A percentile compares a stretch with the other conserved stretches of the same genome.
Conservation (phyloP, 1,140 invertebrate genomes). For the Drosophila lini region DNA sequence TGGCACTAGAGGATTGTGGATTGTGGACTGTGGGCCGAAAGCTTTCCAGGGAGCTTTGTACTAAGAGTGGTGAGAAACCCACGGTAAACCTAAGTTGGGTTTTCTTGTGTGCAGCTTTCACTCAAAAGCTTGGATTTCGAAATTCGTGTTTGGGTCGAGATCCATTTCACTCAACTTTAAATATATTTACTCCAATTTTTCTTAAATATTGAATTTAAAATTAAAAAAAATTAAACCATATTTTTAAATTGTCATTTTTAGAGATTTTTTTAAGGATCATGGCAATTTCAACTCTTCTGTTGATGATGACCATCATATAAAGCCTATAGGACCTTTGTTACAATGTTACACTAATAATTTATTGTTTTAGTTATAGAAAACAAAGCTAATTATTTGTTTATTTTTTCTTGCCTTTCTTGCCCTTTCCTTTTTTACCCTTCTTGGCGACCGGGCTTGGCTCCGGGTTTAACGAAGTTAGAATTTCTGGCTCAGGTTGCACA, state of each 20-base stretch:
- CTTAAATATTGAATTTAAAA: neutral
- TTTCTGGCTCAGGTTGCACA: neutral
- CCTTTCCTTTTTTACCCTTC: neutral
- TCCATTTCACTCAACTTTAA: neutral
- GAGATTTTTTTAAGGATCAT: no score
- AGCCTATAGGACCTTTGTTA: no score
- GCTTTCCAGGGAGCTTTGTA: neutral
- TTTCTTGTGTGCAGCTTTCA: neutral
- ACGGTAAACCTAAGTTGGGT: neutral
- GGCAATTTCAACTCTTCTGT: no score
- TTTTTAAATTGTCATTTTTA: no score
- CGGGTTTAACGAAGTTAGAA: neutral
- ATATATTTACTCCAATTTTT: neutral
- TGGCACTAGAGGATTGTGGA: neutral
- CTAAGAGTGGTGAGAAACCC: slow-evolving; percentile 4
- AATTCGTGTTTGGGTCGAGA: neutral
- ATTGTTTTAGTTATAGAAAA: neutral
- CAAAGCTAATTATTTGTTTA: neutral
- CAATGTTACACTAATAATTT: neutral
- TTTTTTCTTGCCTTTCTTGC: slow-evolving; percentile 5
- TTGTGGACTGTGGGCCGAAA: slow-evolving; percentile 7
- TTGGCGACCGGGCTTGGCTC: neutral
- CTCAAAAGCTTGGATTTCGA: slow-evolving; percentile 11
- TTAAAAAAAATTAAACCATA: no score
- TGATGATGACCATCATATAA: no score